Base-by-base conservation (phyloP, 2,113 vertebrate genomes). In the Oreochromis aureus region DNA sequence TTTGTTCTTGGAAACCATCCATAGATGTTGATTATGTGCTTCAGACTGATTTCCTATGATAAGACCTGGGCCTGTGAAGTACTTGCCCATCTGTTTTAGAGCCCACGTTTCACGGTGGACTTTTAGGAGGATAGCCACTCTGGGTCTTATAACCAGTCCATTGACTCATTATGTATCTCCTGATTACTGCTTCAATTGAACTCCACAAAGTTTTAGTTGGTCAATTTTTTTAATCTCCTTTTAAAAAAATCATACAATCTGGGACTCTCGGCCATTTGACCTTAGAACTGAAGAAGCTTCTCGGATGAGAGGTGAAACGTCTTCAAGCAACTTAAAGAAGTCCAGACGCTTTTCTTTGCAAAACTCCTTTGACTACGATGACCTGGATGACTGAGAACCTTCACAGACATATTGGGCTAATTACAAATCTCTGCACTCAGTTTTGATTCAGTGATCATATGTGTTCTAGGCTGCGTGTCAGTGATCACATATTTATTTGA, bases 171-270 rank as follows among this genome's bases (percentile, higher is more conserved):
- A 44, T 27, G 0, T 16, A 71, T 44, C 66, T 71, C 66, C 5
- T 71, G 0, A 46, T 71, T 27, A 44, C 66, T 16, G 39, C 39
- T 46, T 24, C 39, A 44, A 0, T 9, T 71, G n/a, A 44, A 24
- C 36, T 71, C n/a, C 1, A 7, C 66, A 44, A 15, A 71, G n/a
- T 71, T 71, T 71, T 1, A 44, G n/a, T 44, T 24, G n/a, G 36
- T 71, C 12, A 22, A 48, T n/a, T 27, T 73, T 46, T 73, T 46
- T 0, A 39, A 36, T 7, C 7, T n/a, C 32, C 34, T 69, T 44
- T 71, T 3, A 16, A 61, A 61, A 56, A 19, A 24, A 24, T 44
- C n/a, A 69, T 69, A 71, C 24, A 71, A 15, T n/a, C n/a, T n/a
- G n/a, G n/a, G n/a, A n/a, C n/a, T n/a, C n/a, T n/a, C n/a, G n/a